Evolutionary conservation across 1,140 invertebrate genomes (phyloP).

Genomic region (Brachionus plicatilis): DNA sequence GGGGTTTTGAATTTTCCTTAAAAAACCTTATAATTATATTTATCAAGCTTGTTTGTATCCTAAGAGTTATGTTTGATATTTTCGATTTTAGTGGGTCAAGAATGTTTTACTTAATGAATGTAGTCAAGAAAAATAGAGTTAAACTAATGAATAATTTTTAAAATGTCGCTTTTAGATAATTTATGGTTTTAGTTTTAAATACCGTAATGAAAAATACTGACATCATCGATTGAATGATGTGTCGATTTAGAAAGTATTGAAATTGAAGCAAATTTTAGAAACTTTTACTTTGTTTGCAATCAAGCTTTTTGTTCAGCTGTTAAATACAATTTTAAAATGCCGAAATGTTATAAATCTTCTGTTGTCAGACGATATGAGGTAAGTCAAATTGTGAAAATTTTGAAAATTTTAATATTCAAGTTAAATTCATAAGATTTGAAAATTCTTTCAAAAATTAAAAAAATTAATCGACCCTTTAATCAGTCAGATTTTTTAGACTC

Average conservation of each 20-base stretch:
- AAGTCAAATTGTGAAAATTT: neutral
- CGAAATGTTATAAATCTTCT: slow-evolving; percentile 21
- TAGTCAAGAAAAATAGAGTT: neutral
- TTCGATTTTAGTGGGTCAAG: neutral
- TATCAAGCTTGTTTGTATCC: neutral
- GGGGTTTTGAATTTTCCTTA: neutral
- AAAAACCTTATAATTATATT: neutral
- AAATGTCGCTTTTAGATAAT: neutral
- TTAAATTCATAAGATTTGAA: no score
- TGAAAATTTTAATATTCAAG: no score
- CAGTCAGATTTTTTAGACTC: no score
- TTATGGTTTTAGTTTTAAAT: neutral
- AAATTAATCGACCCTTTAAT: no score
- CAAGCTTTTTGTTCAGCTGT: no score
- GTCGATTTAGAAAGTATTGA: neutral
- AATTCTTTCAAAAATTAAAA: no score
- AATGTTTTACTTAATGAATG: neutral
- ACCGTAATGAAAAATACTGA: neutral
- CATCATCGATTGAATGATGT: neutral
- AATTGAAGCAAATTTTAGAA: neutral
- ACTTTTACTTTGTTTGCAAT: no score
- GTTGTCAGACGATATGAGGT: slow-evolving; percentile 31
- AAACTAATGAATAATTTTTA: neutral
- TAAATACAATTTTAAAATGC: neutral
- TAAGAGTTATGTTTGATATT: neutral